A percentile compares a stretch with the other conserved stretches of the same genome.
Conservation (phyloP, 2,888 invertebrate species). For the Diarsia rubi region DNA sequence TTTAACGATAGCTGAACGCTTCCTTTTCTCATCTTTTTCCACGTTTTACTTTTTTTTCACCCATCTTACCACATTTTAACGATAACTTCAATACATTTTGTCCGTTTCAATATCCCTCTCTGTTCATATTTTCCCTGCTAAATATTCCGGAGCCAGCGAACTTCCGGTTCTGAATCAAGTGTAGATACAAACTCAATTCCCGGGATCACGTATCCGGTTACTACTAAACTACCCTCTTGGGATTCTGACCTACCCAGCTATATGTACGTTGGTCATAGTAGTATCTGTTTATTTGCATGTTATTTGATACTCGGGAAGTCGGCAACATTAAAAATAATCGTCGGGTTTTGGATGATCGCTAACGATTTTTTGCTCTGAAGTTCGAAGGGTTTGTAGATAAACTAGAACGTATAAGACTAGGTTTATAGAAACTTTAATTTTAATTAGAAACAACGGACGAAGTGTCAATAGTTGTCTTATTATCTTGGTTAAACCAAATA, state of each 20-base stretch:
- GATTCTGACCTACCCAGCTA: conserved; percentile 20
- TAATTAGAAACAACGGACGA: not conserved
- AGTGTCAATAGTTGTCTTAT: not conserved
- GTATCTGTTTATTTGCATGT: conserved; percentile 25
- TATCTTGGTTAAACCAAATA: not conserved
- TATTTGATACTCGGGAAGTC: conserved; percentile 19
- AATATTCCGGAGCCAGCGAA: conserved; percentile 35
- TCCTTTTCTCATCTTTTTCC: too few relatives aligned
- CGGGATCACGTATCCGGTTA: conserved; percentile 46
- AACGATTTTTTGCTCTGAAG: not conserved
- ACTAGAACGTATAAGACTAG: not conserved
- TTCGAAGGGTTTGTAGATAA: not conserved
- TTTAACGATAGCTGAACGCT: too few relatives aligned
- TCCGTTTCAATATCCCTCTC: not conserved
- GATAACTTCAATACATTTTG: not conserved
- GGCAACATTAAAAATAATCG: not conserved
- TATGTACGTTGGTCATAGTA: conserved; percentile 10
- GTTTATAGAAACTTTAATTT: not conserved
- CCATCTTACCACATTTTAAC: too few relatives aligned
- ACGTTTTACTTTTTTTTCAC: too few relatives aligned
- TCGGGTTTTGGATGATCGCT: not conserved
- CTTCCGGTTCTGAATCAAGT: conserved; percentile 33
- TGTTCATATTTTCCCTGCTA: conserved; percentile 16
- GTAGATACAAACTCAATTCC: conserved; percentile 48
- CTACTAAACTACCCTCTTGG: conserved; percentile 48